Base-by-base conservation (phyloP, 2,797 vertebrate genomes). In the Enteromius argenteus region DNA sequence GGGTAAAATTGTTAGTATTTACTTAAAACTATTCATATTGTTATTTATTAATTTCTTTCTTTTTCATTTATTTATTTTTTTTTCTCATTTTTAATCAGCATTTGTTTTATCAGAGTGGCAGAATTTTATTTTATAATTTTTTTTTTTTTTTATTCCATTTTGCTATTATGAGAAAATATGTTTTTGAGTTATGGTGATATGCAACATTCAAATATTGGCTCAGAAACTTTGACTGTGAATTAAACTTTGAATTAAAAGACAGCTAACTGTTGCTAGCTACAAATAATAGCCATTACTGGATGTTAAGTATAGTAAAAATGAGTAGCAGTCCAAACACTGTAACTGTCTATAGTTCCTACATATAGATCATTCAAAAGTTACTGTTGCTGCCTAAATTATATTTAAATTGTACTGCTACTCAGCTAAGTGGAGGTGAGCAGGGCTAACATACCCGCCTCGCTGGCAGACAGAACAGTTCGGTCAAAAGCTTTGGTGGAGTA, bases 391-490 rank as follows among this genome's bases (percentile, higher is more conserved):
- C 14, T 64, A 64, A 64, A 64, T 17, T 1, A 17, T 32, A 32
- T 64, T 32, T 32, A 17, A 64, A 64, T 64, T 2, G 60, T 17
- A 64, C 60, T 32, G 6, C 62, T 32, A 64, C 42, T 82, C 60
- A 5, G 17, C n/a, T 62, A 9, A 39, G 27, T 67, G 19, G 49
- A 72, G 74, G 51, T 81, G 32, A 30, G 13, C 11, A 8, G 4
- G 17, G 46, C 77, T 39, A n/a, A 56, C 74, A 9, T 95, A 99
- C 98, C 97, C 95, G 98, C 95, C 87, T 97, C 96, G 10, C 93
- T 95, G 2, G 98, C 97, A 32, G 96, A 96, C 78, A 92, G 72
- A 80, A 98, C 92, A 1, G 95, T 96, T 6, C 89, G 94, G 44
- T 97, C 92, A 0, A 96, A 99, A 5, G 93, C 96, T 0, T 80